These are phyloP conservation scores for Diorhabda carinulata DNA, from an alignment of 1,140 invertebrate species.

Conservation along the genomic window DNA sequence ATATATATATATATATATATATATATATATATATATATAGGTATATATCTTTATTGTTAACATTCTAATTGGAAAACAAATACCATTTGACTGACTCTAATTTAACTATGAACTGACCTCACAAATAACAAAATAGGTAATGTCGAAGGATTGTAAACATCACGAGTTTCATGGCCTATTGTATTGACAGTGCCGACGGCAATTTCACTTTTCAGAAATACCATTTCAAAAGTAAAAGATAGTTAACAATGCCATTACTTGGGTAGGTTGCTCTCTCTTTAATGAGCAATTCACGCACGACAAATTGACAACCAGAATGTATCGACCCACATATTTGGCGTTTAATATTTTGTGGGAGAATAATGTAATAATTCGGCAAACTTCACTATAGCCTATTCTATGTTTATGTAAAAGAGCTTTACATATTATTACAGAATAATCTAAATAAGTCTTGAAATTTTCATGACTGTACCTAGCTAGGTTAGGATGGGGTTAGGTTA, in stretches of 20 bases:
- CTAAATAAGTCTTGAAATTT: too few relatives aligned
- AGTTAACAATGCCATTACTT: neutral
- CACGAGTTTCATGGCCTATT: neutral
- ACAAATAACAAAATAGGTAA: neutral
- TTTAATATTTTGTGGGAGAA: too few relatives aligned
- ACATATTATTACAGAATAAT: too few relatives aligned
- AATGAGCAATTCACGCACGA: neutral
- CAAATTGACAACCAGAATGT: neutral
- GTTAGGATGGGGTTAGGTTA: too few relatives aligned
- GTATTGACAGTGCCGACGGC: neutral
- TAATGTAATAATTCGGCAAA: too few relatives aligned
- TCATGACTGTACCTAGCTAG: too few relatives aligned
- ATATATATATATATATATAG: neutral
- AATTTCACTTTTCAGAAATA: constrained; percentile 3
- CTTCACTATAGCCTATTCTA: too few relatives aligned
- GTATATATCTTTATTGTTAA: constrained; percentile 3
- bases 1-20: too few relatives aligned
- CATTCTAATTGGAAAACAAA: neutral
- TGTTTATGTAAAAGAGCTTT: too few relatives aligned
- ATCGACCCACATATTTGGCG: neutral
- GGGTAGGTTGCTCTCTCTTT: neutral
- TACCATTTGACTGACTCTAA: neutral
- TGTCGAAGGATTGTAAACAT: neutral
- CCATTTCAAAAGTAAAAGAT: neutral
- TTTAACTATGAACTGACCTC: neutral